Evolutionary conservation across 2,113 vertebrate genomes (phyloP).

Genomic region (Tupaia chinensis): DNA sequence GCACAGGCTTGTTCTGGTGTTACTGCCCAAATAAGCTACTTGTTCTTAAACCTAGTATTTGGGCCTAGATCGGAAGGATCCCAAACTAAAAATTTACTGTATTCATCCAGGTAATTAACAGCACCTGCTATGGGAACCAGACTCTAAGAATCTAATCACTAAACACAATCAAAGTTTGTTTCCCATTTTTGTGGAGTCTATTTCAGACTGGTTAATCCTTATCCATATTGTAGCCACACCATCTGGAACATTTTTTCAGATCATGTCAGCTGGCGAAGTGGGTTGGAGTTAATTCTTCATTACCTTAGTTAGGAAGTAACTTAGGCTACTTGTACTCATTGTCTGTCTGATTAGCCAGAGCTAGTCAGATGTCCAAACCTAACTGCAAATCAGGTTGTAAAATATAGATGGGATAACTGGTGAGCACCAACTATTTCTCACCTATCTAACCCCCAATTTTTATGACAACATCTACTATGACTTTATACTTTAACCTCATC

Average conservation of each 20-base stretch:
- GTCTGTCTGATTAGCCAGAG: neutral
- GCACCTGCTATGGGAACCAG: neutral
- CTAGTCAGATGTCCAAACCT: neutral
- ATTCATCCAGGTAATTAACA: neutral
- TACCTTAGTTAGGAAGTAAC: neutral
- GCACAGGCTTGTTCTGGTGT: neutral
- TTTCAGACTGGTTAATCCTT: neutral
- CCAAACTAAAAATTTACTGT: neutral
- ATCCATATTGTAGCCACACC: neutral
- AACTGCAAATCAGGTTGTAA: slow-evolving; percentile 23
- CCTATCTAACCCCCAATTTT: neutral
- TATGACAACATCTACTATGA: neutral
- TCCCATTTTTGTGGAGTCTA: neutral
- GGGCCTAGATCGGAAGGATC: neutral
- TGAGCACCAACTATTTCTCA: neutral
- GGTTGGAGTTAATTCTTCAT: neutral
- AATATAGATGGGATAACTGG: neutral
- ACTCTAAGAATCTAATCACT: neutral
- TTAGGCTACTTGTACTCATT: neutral
- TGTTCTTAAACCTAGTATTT: neutral
- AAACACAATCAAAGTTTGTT: neutral
- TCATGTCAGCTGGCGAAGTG: neutral
- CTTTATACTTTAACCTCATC: neutral
- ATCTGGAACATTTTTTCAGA: neutral
- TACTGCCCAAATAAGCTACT: neutral